phyloP scores from a whole-genome alignment of 2,113 vertebrate species.

The Xenus cinereus region DNA sequence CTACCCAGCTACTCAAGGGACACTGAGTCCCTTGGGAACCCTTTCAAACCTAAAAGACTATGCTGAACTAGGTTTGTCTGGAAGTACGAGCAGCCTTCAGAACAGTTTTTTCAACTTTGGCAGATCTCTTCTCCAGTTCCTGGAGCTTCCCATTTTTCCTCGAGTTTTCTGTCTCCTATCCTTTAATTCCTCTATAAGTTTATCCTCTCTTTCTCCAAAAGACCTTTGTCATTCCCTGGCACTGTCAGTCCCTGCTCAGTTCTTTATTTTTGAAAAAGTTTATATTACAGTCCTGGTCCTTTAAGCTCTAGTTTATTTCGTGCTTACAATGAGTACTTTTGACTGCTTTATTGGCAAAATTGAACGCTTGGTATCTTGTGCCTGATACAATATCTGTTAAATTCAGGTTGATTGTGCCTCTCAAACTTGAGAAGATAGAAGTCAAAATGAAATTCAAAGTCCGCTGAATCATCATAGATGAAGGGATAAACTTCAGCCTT shows the following conservation, averaged over 20 bases:
- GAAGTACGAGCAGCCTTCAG: not conserved
- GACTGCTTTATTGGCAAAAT: not conserved
- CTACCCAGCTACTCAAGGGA: not conserved
- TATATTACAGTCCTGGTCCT: not conserved
- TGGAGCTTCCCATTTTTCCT: not conserved
- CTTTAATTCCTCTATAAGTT: not conserved
- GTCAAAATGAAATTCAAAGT: not conserved
- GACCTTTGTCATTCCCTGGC: not conserved
- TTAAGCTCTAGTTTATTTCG: not conserved
- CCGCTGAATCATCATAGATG: not conserved
- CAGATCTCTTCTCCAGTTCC: not conserved
- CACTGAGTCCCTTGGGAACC: not conserved
- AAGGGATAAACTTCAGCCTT: not conserved
- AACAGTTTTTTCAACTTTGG: not conserved
- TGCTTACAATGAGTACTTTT: not conserved
- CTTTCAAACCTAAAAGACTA: not conserved
- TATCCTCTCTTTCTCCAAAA: not conserved
- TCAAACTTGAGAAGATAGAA: not conserved
- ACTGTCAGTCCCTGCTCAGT: not conserved
- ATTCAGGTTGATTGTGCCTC: not conserved
- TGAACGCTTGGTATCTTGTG: not conserved
- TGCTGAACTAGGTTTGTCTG: not conserved
- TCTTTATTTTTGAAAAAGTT: not conserved
- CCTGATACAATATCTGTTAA: not conserved
- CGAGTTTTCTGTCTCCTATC: not conserved